These are phyloP conservation scores for Neotoma lepida DNA, from an alignment of 2,113 vertebrate species.

Conservation along the genomic window DNA sequence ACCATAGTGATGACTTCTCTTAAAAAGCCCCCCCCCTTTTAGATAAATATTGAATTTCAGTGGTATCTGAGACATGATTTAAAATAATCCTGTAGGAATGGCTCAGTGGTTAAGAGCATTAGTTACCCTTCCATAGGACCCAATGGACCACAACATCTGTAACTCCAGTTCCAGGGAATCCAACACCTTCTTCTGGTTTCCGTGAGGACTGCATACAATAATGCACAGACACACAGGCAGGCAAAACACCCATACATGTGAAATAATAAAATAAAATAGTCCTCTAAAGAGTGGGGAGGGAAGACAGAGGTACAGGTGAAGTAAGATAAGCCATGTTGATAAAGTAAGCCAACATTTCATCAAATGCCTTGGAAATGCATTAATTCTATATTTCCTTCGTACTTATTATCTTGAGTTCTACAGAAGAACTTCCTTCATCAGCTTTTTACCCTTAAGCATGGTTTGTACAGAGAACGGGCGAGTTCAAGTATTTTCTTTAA, in stretches of 20 bases:
- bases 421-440: neutral
- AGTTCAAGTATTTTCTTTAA: neutral
- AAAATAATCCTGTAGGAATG: neutral
- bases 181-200: neutral
- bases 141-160: neutral
- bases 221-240: neutral
- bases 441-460: neutral
- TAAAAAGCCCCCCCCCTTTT: neutral
- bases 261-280: neutral
- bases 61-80: neutral
- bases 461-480: neutral
- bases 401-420: neutral
- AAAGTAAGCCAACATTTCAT: neutral
- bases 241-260: neutral
- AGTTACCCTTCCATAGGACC: neutral
- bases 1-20: neutral
- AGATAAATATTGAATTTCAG: neutral
- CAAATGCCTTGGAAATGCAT: neutral
- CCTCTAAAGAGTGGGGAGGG: neutral
- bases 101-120: neutral
- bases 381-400: neutral
- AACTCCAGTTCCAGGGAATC: neutral
- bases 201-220: no score
- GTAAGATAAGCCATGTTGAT: neutral
- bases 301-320: neutral